Percentiles rank a stretch among this genome's conserved stretches.
These are phyloP conservation scores for Riparia riparia DNA, from an alignment of 2,113 vertebrate species.

Conservation along the genomic window DNA sequence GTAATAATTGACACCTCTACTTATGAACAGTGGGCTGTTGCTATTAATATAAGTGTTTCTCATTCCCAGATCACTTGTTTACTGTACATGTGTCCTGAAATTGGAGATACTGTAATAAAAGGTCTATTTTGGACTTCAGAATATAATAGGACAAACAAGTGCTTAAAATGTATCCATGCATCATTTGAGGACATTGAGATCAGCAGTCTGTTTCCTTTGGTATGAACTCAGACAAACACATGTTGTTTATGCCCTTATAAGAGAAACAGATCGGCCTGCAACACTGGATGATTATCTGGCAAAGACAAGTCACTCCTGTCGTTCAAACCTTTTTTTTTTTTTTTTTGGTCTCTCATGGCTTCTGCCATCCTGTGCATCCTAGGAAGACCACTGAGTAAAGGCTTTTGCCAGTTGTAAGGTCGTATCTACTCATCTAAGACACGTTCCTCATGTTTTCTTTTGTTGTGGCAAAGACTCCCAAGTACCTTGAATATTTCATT, in stretches of 20 bases:
- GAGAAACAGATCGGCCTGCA: neutral
- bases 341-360: neutral
- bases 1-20: slow-evolving; percentile 14
- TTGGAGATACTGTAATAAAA: slow-evolving; percentile 27
- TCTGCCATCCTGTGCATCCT: neutral
- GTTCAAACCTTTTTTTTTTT: neutral
- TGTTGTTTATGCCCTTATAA: neutral
- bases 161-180: neutral
- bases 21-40: neutral
- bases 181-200: neutral
- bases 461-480: neutral
- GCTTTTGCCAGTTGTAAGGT: neutral
- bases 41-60: slow-evolving; percentile 41
- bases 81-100: slow-evolving; percentile 34
- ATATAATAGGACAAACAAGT: neutral
- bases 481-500: neutral
- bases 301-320: neutral
- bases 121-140: neutral
- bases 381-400: neutral
- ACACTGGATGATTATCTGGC: neutral
- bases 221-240: neutral
- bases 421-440: neutral
- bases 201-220: neutral
- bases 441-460: neutral
- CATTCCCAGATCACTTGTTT: slow-evolving; percentile 30